Conservation (phyloP, 2,113 vertebrate species). For the Opisthocomus hoazin region DNA sequence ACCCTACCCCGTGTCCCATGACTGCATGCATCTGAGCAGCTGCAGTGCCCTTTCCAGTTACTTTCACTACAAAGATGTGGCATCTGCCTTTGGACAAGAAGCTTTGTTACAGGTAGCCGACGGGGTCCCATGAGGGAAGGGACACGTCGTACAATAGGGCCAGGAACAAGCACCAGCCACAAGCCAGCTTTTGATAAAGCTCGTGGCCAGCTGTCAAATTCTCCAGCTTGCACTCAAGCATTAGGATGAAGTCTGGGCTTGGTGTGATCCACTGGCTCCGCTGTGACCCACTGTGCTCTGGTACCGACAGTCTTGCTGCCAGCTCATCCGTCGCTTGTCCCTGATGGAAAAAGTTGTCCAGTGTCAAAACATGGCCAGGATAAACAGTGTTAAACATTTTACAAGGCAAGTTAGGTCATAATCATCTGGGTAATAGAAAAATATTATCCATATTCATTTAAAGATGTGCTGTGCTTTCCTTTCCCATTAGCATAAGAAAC, state of each 20-base stretch:
- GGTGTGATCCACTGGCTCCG: background rate
- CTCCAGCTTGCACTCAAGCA: background rate
- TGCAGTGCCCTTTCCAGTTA: background rate
- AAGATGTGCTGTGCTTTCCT: background rate
- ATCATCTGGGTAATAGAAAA: conserved; percentile 9
- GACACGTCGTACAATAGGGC: rapidly evolving
- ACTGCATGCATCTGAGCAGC: background rate
- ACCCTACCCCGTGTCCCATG: background rate
- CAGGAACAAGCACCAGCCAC: background rate
- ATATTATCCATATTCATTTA: background rate
- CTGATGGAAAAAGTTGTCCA: background rate
- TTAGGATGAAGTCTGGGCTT: background rate
- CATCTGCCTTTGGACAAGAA: background rate
- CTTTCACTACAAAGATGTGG: background rate
- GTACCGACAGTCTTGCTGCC: background rate
- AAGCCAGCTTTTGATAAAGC: background rate
- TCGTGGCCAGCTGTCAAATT: background rate
- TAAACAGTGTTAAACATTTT: background rate
- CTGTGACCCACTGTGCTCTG: background rate
- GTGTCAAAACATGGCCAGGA: background rate
- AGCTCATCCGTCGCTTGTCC: background rate
- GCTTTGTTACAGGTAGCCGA: background rate
- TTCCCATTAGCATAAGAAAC: background rate
- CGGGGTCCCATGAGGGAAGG: background rate
- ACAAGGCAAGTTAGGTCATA: background rate